A percentile compares a stretch with the other conserved stretches of the same genome.
phyloP scores from a whole-genome alignment of 2,797 vertebrate genomes.

The Diglossa cyanea region DNA sequence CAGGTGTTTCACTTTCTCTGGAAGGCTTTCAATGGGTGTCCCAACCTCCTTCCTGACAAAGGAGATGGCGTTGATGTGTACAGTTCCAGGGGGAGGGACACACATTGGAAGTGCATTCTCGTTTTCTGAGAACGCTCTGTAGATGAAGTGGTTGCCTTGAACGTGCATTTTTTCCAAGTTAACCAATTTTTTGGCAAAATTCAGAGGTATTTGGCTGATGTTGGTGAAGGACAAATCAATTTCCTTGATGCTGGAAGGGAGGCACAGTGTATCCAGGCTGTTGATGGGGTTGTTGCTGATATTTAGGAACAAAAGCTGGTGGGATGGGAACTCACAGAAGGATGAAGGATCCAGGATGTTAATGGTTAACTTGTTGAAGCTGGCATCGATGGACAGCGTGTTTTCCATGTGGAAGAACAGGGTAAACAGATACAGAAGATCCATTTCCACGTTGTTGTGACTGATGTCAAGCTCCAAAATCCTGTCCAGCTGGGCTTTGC shows the following conservation, averaged over 20 bases:
- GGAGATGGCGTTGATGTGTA: background rate
- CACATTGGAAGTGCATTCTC: accelerated
- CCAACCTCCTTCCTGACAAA: background rate
- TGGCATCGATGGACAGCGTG: background rate
- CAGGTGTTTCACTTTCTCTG: background rate
- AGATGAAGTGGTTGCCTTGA: slow-evolving; percentile 60
- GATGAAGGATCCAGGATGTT: background rate
- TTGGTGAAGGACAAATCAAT: slow-evolving; percentile 63
- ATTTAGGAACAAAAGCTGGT: slow-evolving; percentile 31
- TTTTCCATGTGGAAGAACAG: slow-evolving; percentile 32
- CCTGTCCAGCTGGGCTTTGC: background rate
- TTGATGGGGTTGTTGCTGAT: slow-evolving; percentile 67
- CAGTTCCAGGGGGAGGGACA: background rate
- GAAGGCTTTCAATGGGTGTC: slow-evolving; percentile 44
- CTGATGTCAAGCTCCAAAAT: slow-evolving; percentile 41
- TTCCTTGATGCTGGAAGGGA: slow-evolving; percentile 28
- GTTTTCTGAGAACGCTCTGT: background rate
- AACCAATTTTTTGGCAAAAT: background rate
- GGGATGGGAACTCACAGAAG: background rate
- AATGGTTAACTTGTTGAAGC: slow-evolving; percentile 45
- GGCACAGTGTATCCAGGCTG: slow-evolving; percentile 16
- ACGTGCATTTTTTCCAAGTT: slow-evolving; percentile 23
- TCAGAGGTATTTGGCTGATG: slow-evolving; percentile 16
- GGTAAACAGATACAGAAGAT: background rate
- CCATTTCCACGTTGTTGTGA: background rate